phyloP scores from a whole-genome alignment of 2,113 vertebrate genomes.

The Danio rerio region GRCz12tu NC_133182.1:48007001-48007500 shows the following conservation, averaged over 20 bases:
- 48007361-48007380: neutral
- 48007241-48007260: conserved; percentile 13
- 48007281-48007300: neutral
- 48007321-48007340: too few species aligned
- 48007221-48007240: conserved; percentile 9
- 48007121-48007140: conserved; percentile 38
- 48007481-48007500: conserved; percentile 56
- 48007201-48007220: neutral
- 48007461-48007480: conserved; percentile 69
- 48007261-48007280: neutral
- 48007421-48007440: conserved; percentile 42
- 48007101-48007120: conserved; percentile 53
- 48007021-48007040: conserved; percentile 61
- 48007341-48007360: too few species aligned
- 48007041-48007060: conserved; percentile 54
- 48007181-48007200: neutral
- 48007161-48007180: neutral
- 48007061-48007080: conserved; percentile 55
- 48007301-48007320: neutral
- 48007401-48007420: conserved; percentile 23
- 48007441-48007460: conserved; percentile 65
- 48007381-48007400: neutral
- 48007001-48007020: conserved; percentile 57
- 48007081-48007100: conserved; percentile 53
- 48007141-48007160: conserved; percentile 51